These are phyloP conservation scores for Danaus melanippus DNA, from an alignment of 1,140 invertebrate species.

Conservation along the genomic window DNA sequence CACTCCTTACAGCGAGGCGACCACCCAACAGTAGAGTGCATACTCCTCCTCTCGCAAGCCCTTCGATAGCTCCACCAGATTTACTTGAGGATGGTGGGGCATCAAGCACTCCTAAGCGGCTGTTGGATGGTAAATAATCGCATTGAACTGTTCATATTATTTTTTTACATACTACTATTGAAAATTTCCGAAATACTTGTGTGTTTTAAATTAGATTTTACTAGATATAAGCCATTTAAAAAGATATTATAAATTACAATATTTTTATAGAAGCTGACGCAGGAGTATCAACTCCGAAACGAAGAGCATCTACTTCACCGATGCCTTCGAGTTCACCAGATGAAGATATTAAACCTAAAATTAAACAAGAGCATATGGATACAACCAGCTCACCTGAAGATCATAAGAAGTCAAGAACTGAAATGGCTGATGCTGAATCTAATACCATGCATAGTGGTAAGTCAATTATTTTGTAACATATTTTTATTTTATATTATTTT, in stretches of 20 bases:
- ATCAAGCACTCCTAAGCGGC: constrained; percentile 80
- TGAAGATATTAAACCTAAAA: constrained; percentile 80
- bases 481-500: background rate
- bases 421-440: constrained; percentile 87
- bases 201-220: background rate
- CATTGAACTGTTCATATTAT: background rate
- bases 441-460: constrained; percentile 92
- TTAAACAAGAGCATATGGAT: constrained; percentile 80
- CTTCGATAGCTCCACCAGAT: constrained; percentile 74
- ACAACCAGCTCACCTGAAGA: constrained; percentile 75
- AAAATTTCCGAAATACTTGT: background rate
- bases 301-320: constrained; percentile 76
- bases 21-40: constrained; percentile 73
- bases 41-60: constrained; percentile 76
- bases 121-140: constrained; percentile 69
- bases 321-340: constrained; percentile 75
- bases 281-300: constrained; percentile 75
- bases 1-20: constrained; percentile 72
- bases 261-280: constrained; percentile 56
- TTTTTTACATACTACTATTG: too few relatives aligned
- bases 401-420: constrained; percentile 82
- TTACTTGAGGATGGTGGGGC: constrained; percentile 77
- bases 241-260: too few relatives aligned
- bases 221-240: background rate
- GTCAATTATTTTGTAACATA: constrained; percentile 37